Evolutionary conservation across 2,797 vertebrate species (phyloP).

Genomic region (Notamacropus eugenii): DNA sequence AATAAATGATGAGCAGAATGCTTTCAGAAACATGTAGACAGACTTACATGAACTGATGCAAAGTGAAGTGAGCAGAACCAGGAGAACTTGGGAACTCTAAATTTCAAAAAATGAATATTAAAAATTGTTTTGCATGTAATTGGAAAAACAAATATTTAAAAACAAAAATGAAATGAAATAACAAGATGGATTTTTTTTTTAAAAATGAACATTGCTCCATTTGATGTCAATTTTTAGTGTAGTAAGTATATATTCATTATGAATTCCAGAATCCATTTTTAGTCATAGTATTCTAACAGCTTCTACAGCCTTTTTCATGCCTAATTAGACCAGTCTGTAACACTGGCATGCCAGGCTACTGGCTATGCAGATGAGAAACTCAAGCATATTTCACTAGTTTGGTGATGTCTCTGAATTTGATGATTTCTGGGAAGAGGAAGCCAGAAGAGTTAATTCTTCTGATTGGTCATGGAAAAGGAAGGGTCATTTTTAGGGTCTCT

Average conservation of each 20-base stretch:
- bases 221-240: not conserved
- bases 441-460: not conserved
- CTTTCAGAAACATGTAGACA: not conserved
- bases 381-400: not conserved
- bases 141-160: not conserved
- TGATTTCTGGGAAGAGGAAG: not conserved
- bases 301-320: not conserved
- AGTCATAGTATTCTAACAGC: not conserved
- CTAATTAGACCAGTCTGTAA: not conserved
- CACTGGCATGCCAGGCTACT: not conserved
- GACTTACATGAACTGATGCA: not conserved
- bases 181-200: not conserved
- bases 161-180: not conserved
- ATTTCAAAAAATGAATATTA: not conserved
- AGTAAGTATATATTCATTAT: not conserved
- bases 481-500: not conserved
- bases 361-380: not conserved
- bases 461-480: not conserved
- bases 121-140: not conserved
- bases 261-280: slow-evolving; percentile 32
- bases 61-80: not conserved
- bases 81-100: not conserved
- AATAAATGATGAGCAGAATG: not conserved
- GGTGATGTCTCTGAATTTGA: not conserved
- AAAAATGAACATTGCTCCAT: not conserved